Percentiles rank a stretch among this genome's conserved stretches.
Conservation (phyloP, 2,113 vertebrate species). For the Pelecanoides urinatrix region DNA sequence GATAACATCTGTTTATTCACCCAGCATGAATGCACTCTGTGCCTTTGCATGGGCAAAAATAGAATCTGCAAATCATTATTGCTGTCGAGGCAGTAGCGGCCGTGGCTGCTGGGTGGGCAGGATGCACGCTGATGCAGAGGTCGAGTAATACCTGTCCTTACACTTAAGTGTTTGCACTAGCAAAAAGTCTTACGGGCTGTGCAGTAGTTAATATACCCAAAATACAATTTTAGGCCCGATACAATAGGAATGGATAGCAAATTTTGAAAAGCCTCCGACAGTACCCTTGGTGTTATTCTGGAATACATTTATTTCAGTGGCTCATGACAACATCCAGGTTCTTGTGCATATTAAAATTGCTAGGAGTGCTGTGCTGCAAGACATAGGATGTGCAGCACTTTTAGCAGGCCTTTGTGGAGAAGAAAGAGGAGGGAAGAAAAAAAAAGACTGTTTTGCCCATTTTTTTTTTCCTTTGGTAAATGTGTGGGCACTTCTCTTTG, state of each 20-base stretch:
- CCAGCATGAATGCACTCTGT: accelerated
- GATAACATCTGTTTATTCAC: neutral
- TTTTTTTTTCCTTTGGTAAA: neutral
- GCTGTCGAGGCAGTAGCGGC: neutral
- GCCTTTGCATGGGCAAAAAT: neutral
- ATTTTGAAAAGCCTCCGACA: neutral
- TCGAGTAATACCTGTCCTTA: neutral
- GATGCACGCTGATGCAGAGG: neutral
- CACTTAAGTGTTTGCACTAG: neutral
- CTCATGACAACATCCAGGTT: neutral
- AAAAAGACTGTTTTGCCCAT: neutral
- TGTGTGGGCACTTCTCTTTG: neutral
- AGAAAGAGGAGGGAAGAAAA: too few species aligned
- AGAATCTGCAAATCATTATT: neutral
- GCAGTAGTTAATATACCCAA: neutral
- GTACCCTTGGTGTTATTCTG: neutral
- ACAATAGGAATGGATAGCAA: neutral
- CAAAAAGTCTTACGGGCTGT: neutral
- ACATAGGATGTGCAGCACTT: neutral
- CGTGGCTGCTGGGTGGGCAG: neutral
- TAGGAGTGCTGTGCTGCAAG: neutral
- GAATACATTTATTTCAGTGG: neutral
- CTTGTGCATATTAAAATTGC: neutral
- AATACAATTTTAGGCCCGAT: neutral
- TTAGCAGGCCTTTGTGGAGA: neutral